phyloP scores from a whole-genome alignment of 2,888 invertebrate genomes.

The Cheilosia grossa region DNA sequence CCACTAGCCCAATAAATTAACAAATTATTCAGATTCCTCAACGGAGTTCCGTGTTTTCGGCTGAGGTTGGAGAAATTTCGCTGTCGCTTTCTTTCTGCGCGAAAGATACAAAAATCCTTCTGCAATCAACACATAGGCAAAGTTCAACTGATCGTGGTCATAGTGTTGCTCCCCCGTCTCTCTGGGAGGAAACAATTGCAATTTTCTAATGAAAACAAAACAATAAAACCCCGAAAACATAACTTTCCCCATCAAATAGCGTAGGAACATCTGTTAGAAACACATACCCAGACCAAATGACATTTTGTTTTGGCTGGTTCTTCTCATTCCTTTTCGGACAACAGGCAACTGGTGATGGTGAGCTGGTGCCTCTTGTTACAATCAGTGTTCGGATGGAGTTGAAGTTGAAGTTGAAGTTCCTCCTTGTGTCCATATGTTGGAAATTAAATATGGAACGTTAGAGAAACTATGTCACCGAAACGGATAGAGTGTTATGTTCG shows the following conservation, averaged over 20 bases:
- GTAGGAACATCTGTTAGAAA: slow-evolving; percentile 68
- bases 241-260: slow-evolving; percentile 65
- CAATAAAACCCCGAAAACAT: slow-evolving; percentile 57
- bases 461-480: slow-evolving; percentile 73
- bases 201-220: slow-evolving; percentile 61
- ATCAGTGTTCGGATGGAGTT: slow-evolving; percentile 34
- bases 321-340: slow-evolving; percentile 54
- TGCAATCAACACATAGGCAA: slow-evolving; percentile 27
- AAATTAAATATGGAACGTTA: slow-evolving; percentile 63
- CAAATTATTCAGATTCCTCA: slow-evolving; percentile 71
- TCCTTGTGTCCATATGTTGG: slow-evolving; percentile 40
- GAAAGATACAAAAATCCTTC: slow-evolving; percentile 26
- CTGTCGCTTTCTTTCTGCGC: slow-evolving; percentile 68
- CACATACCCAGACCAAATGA: slow-evolving; percentile 53
- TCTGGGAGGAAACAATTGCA: slow-evolving; percentile 40
- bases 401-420: slow-evolving; percentile 52
- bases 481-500: slow-evolving; percentile 65
- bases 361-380: slow-evolving; percentile 4
- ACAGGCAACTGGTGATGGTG: slow-evolving; percentile 13
- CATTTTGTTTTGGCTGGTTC: slow-evolving; percentile 46
- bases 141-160: slow-evolving; percentile 54
- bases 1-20: slow-evolving; percentile 65
- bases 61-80: slow-evolving; percentile 52
- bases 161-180: not conserved
- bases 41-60: slow-evolving; percentile 4